Percentiles rank a stretch among this genome's conserved stretches.
Conservation (phyloP, 2,888 invertebrate genomes). For the Venusia cambrica region DNA sequence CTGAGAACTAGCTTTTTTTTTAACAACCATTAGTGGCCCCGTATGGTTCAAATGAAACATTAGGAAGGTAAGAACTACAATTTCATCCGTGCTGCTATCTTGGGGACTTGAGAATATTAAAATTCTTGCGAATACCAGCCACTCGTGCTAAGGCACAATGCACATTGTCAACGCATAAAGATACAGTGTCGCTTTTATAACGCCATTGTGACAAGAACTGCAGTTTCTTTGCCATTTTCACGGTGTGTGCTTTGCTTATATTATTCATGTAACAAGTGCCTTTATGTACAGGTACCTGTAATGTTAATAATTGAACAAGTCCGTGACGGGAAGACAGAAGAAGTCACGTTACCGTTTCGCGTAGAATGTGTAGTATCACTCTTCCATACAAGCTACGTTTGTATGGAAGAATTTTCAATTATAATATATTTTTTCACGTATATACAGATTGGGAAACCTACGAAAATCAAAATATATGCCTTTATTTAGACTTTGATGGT, state of each 20-base stretch:
- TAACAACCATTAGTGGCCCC: too few species aligned
- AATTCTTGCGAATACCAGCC: conserved; percentile 39
- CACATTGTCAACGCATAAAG: conserved; percentile 75
- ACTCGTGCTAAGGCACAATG: conserved; percentile 69
- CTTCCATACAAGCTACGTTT: too few species aligned
- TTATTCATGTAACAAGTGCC: conserved; percentile 73
- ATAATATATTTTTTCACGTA: too few species aligned
- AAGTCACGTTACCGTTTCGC: conserved; percentile 42
- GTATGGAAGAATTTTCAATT: too few species aligned
- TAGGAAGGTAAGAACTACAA: conserved; percentile 3
- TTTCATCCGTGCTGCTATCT: conserved; percentile 28
- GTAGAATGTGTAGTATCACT: too few species aligned
- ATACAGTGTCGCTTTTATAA: conserved; percentile 75
- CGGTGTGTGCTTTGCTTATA: conserved; percentile 68
- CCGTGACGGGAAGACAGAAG: conserved; percentile 53
- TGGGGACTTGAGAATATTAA: conserved; percentile 47
- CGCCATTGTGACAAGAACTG: conserved; percentile 69
- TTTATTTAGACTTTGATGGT: too few species aligned
- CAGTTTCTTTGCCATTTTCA: conserved; percentile 68
- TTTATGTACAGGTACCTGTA: conserved; percentile 59
- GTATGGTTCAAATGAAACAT: conserved; percentile 6
- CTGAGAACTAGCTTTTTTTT: too few species aligned
- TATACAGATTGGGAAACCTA: too few species aligned
- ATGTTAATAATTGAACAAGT: conserved; percentile 74
- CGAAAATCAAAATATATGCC: too few species aligned